Evolutionary conservation across 2,888 invertebrate species (phyloP), one percentile per base, ranked within the genome.

Genomic region (Amitus sp.): DNA sequence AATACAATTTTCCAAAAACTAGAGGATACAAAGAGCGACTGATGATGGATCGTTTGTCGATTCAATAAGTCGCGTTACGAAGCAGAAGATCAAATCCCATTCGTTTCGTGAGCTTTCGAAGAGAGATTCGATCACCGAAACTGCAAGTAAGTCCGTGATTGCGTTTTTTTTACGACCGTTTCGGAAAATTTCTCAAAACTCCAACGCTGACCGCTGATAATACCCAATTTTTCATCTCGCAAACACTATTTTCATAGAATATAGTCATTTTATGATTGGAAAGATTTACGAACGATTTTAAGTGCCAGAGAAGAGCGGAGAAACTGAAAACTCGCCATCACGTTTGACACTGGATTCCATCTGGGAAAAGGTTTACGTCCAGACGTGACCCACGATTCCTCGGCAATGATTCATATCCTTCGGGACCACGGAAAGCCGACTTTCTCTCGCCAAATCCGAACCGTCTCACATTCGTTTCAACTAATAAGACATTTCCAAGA

Each of bases 381-480:
- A 51, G 57, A 64, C 63, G 51, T 60, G 66, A 61, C 62, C 69
- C 47, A 64, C 47, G 61, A 62, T 70, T 65, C 65, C 59, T 63
- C 59, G 69, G 69, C 73, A 74, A 73, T 74, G 73, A 76, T 74
- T 75, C 72, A 72, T 74, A 68, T 58, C 71, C 67, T 67, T 46
- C 37, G 73, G 66, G 68, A 71, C 66, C 47, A 57, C 58, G 57
- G 54, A 33, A 51, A 60, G 58, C 62, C 55, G 65, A 62, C 62
- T 34, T 18, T 39, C 39, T 2, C 17, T 15, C 18, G 39, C 17
- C 39, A 39, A 39, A 18, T 17, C 39, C 5, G 17, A 39, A 7
- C 17, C 17, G 15, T 7, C 17, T 18, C 62, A 50, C 62, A 65
- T 65, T 59, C 58, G 55, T 65, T 62, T 59, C 55, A 28, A 33